Evolutionary conservation across 1,140 invertebrate genomes (phyloP).

Genomic region (Trachelipus rathkii): DNA sequence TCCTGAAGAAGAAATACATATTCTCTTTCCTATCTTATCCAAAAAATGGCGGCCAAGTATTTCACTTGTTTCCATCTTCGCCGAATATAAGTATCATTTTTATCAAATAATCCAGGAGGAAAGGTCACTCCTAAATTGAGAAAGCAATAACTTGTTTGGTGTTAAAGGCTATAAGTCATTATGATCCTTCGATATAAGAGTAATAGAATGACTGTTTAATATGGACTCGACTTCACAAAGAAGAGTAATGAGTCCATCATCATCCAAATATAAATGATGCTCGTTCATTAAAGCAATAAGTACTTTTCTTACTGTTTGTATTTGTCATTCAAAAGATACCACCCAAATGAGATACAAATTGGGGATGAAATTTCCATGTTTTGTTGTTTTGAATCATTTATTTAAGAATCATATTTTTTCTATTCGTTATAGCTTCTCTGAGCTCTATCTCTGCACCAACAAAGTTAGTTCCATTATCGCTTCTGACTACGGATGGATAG

Average conservation of each 20-base stretch:
- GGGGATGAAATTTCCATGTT: too few relatives aligned
- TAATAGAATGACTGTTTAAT: not conserved
- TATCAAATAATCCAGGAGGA: not conserved
- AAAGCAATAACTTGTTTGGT: not conserved
- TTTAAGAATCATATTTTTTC: too few relatives aligned
- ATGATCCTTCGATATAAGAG: too few relatives aligned
- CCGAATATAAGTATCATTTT: not conserved
- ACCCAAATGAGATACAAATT: too few relatives aligned
- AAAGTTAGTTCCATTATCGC: conserved; percentile 52
- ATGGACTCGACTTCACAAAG: conserved; percentile 4
- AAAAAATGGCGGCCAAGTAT: not conserved
- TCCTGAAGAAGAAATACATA: too few relatives aligned
- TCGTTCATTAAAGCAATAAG: too few relatives aligned
- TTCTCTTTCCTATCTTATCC: too few relatives aligned
- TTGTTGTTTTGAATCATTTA: too few relatives aligned
- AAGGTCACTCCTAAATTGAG: not conserved
- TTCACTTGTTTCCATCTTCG: conserved; percentile 2
- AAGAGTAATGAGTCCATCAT: not conserved
- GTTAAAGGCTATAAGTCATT: too few relatives aligned
- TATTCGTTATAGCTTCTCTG: too few relatives aligned
- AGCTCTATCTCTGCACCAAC: conserved; percentile 48
- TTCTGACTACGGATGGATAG: conserved; percentile 45
- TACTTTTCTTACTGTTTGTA: too few relatives aligned
- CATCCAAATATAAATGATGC: not conserved
- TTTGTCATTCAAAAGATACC: too few relatives aligned